Percentiles rank a stretch among this genome's conserved stretches.
phyloP scores from a whole-genome alignment of 2,888 invertebrate genomes.

The Stegana nigrithorax region DNA sequence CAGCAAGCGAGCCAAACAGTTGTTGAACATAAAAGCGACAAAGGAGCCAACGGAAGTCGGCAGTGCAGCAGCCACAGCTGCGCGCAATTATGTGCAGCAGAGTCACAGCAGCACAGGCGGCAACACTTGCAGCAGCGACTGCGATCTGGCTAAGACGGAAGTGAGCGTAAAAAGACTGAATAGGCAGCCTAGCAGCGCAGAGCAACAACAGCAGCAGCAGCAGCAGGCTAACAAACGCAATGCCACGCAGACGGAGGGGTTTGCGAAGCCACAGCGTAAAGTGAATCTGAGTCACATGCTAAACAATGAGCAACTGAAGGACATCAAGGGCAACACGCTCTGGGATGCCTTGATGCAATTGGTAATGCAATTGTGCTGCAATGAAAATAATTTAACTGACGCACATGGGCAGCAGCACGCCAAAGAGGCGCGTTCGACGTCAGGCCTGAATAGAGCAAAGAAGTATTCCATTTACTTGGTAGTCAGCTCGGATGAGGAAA shows the following conservation, averaged over 20 bases:
- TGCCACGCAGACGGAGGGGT: background rate
- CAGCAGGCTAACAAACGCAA: background rate
- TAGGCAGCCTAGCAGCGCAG: background rate
- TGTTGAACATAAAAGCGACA: background rate
- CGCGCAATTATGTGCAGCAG: background rate
- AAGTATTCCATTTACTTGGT: slow-evolving; percentile 40
- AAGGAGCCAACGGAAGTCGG: background rate
- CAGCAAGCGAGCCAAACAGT: too few relatives aligned
- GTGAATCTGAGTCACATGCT: slow-evolving; percentile 38
- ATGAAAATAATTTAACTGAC: background rate
- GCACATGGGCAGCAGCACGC: background rate
- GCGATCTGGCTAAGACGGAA: background rate
- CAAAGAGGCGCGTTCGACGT: background rate
- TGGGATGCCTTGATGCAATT: slow-evolving; percentile 36
- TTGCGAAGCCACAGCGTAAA: background rate
- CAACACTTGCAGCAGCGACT: background rate
- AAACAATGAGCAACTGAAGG: slow-evolving; percentile 15
- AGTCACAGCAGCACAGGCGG: background rate
- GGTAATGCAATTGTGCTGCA: slow-evolving; percentile 31
- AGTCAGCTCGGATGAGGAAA: slow-evolving; percentile 40
- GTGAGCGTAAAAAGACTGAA: background rate
- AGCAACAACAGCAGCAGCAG: background rate
- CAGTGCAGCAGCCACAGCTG: background rate
- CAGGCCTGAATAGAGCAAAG: background rate
- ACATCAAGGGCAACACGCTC: slow-evolving; percentile 18